Evolutionary conservation across 2,888 invertebrate genomes (phyloP), one percentile per base, ranked within the genome.

Genomic region (Coremacera marginata): DNA sequence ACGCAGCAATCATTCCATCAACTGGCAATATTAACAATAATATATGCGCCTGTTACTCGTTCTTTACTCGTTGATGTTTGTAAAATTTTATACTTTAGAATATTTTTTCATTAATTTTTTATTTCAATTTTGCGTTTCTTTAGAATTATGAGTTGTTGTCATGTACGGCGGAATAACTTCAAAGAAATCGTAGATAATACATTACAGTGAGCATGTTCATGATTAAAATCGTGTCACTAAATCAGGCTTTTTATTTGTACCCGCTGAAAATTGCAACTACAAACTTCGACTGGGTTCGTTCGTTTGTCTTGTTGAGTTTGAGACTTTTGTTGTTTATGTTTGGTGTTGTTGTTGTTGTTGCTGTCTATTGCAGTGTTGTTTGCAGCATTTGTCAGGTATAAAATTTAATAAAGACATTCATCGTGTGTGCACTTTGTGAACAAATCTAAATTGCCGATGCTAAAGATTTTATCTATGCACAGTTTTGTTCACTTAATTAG

Each of bases 111-210:
- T 37, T 5, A 3, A 19, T 7, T 52, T n/a, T 52, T 52, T n/a
- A n/a, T n/a, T n/a, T n/a, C n/a, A n/a, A n/a, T n/a, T n/a, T 16
- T 52, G 8, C n/a, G 19, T 16, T 19, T 8, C 22, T 65, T 65
- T 14, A 27, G 34, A 65, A 65, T 31, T 65, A 65, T 65, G 63
- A 65, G 27, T 65, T 65, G 63, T 65, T 65, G 63, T 65, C 63
- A 65, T 65, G 63, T 65, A 16, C 9, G 63, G 14, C 63, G 63
- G 63, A 31, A 31, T 44, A 65, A 37, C 63, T 65, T 65, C 63
- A 65, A 65, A 65, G 34, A n/a, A 37, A 65, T 65, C 63, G 31
- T 31, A 37, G 63, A 34, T 65, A 65, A 34, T 31, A 65, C 16
- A 31, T n/a, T 9, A 65, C 63, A 65, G n/a, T 9, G 31, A 65